These are phyloP conservation scores for Zoroaster sp. DNA, from an alignment of 53 echinoderm and acorn worm species.

Conservation along the genomic window DNA sequence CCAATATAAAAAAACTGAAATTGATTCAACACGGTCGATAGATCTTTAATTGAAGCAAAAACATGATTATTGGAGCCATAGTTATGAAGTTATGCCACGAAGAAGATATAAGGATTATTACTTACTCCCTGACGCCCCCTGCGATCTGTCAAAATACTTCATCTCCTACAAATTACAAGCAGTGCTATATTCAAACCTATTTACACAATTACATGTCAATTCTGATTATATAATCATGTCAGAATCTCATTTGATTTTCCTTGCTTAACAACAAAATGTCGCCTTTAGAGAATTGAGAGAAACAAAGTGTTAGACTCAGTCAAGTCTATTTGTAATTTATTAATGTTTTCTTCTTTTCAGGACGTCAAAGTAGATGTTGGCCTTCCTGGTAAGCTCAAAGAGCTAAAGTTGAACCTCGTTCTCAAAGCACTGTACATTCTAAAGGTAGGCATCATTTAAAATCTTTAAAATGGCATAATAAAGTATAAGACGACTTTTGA, in stretches of 20 bases:
- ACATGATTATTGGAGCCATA: too few relatives aligned
- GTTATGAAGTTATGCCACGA: too few relatives aligned
- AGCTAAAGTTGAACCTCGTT: conserved; percentile 10
- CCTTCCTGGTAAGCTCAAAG: neutral
- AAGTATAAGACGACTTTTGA: too few relatives aligned
- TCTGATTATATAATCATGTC: neutral
- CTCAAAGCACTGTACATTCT: conserved; percentile 28
- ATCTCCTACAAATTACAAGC: too few relatives aligned
- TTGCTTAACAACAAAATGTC: neutral
- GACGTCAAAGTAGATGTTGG: neutral
- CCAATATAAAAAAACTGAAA: too few relatives aligned
- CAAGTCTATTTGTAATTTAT: too few relatives aligned
- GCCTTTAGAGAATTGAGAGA: neutral
- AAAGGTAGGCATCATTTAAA: neutral
- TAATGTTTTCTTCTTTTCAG: neutral
- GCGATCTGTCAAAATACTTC: too few relatives aligned
- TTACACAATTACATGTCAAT: neutral
- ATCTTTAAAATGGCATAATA: neutral
- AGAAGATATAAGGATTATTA: too few relatives aligned
- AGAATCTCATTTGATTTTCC: neutral
- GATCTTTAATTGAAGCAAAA: too few relatives aligned
- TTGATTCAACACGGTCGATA: too few relatives aligned
- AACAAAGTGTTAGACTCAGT: neutral
- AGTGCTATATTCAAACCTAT: neutral
- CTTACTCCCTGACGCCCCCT: too few relatives aligned